Percentiles rank a stretch among this genome's conserved stretches.
phyloP scores from a whole-genome alignment of 2,888 invertebrate genomes.

The Latrodectus hesperus region DNA sequence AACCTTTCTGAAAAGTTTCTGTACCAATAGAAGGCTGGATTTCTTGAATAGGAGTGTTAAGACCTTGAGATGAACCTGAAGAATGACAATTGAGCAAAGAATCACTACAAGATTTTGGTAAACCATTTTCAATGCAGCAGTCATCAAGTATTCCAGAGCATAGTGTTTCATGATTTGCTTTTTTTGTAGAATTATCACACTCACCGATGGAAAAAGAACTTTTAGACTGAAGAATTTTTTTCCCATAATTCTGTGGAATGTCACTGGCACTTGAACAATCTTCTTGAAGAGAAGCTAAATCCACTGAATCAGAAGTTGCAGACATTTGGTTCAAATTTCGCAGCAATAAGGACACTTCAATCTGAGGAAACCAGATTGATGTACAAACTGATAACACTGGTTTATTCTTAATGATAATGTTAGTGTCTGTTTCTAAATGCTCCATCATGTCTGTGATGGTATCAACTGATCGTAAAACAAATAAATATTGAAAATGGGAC shows the following conservation, averaged over 20 bases:
- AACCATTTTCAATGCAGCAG: slow-evolving; percentile 48
- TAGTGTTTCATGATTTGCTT: slow-evolving; percentile 25
- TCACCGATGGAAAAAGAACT: slow-evolving; percentile 64
- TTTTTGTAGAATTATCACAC: slow-evolving; percentile 33
- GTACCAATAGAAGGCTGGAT: slow-evolving; percentile 37
- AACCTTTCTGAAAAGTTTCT: slow-evolving; percentile 66
- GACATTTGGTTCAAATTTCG: slow-evolving; percentile 62
- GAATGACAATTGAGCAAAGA: slow-evolving; percentile 68
- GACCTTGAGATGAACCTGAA: slow-evolving; percentile 52
- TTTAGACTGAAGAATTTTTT: slow-evolving; percentile 58
- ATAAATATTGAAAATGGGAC: slow-evolving; percentile 70
- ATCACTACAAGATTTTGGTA: slow-evolving; percentile 69
- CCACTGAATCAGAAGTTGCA: slow-evolving; percentile 66
- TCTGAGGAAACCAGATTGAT: slow-evolving; percentile 53
- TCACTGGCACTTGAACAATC: slow-evolving; percentile 67
- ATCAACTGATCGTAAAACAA: slow-evolving; percentile 69
- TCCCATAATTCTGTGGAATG: slow-evolving; percentile 42
- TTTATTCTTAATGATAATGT: slow-evolving; percentile 55
- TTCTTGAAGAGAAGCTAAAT: slow-evolving; percentile 65
- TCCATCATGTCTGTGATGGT: slow-evolving; percentile 62
- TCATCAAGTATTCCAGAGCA: slow-evolving; percentile 61
- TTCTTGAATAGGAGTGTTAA: slow-evolving; percentile 51
- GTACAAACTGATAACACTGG: slow-evolving; percentile 56
- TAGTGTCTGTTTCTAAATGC: slow-evolving; percentile 63
- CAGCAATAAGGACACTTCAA: slow-evolving; percentile 63